Percentiles rank a stretch among this genome's conserved stretches.
Conservation (phyloP, 2,888 invertebrate genomes). For the Pollenia angustigena region DNA sequence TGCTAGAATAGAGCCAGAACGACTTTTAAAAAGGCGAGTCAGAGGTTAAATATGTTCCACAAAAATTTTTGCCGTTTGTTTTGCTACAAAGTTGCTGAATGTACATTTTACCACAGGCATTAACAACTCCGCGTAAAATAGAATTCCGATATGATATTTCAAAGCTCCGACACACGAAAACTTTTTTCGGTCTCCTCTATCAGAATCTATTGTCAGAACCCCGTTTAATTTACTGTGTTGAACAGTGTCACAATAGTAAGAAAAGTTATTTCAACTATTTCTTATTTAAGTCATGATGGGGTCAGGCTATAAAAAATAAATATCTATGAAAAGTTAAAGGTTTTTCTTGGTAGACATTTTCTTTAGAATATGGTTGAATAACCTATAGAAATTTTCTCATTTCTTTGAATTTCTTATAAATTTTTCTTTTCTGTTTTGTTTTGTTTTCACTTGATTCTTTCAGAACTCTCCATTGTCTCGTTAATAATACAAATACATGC, state of each 20-base stretch:
- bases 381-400: conserved; percentile 18
- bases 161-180: too few relatives aligned
- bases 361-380: conserved; percentile 50
- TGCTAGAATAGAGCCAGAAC: too few relatives aligned
- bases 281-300: conserved; percentile 34
- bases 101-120: too few relatives aligned
- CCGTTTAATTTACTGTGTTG: too few relatives aligned
- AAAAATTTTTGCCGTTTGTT: too few relatives aligned
- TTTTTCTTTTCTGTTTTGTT: conserved; percentile 2
- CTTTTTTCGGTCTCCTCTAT: too few relatives aligned
- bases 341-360: conserved; percentile 26
- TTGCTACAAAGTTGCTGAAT: too few relatives aligned
- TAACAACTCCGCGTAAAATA: too few relatives aligned
- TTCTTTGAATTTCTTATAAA: not conserved
- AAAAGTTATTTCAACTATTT: conserved; percentile 42
- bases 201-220: too few relatives aligned
- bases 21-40: too few relatives aligned
- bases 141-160: too few relatives aligned
- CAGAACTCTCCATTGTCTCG: conserved; percentile 36
- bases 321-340: conserved; percentile 6
- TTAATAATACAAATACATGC: conserved; percentile 19
- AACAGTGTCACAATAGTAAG: not conserved
- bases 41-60: too few relatives aligned
- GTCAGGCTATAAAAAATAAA: conserved; percentile 19
- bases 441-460: not conserved